phyloP scores from a whole-genome alignment of 2,113 vertebrate species.

The Tupaia tana region DNA sequence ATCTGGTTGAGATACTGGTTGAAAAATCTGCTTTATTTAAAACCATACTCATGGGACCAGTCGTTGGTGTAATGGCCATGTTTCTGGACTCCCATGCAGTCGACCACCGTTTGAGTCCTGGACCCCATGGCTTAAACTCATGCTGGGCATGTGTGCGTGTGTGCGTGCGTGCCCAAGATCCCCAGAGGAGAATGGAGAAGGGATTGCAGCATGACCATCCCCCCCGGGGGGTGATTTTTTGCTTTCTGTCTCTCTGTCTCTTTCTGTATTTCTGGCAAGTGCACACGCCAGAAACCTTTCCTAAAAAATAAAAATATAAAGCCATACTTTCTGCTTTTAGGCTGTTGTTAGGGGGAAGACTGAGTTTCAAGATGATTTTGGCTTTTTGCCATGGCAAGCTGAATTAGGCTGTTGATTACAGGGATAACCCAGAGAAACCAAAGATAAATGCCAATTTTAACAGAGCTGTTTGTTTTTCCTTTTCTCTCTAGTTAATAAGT shows the following conservation, averaged over 20 bases:
- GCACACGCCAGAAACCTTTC: no score
- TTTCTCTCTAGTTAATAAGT: constrained; percentile 62
- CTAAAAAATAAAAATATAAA: background rate
- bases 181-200: no score
- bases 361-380: constrained; percentile 47
- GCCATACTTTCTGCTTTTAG: background rate
- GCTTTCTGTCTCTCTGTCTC: no score
- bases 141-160: no score
- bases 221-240: no score
- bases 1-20: background rate
- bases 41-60: background rate
- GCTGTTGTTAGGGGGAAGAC: background rate
- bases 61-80: no score
- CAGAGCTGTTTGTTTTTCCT: constrained; percentile 16
- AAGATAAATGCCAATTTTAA: constrained; percentile 46
- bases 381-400: background rate
- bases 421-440: constrained; percentile 32
- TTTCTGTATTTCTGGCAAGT: no score
- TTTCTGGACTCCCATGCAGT: no score
- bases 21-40: background rate
- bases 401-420: constrained; percentile 10
- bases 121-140: no score
- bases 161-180: no score
- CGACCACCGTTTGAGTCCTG: no score
- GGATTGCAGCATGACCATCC: no score